Evolutionary conservation across 2,888 invertebrate species (phyloP).

Genomic region (Epiblema foenella): DNA sequence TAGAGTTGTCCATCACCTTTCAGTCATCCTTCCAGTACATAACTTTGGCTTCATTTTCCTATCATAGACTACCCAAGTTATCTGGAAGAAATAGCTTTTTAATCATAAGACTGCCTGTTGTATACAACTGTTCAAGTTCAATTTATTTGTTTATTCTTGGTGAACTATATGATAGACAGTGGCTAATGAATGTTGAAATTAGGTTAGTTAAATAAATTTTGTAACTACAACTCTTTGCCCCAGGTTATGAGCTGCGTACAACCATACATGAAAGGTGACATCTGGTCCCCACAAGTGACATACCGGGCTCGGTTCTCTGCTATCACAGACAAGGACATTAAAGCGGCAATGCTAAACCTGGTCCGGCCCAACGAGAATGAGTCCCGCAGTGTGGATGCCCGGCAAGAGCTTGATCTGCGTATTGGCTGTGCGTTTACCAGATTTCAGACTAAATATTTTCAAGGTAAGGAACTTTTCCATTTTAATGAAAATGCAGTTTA

Average conservation of each 20-base stretch:
- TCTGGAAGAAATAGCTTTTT: no score
- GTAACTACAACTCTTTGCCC: slow-evolving; percentile 26
- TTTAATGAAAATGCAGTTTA: not conserved
- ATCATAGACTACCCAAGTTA: no score
- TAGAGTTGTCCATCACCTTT: no score
- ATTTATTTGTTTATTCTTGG: no score
- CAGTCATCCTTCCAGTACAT: no score
- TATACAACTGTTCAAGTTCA: no score
- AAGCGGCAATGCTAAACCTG: slow-evolving; percentile 94
- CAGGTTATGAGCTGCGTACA: slow-evolving; percentile 90
- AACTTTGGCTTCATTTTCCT: no score
- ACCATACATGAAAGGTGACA: slow-evolving; percentile 88
- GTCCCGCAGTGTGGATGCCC: slow-evolving; percentile 96
- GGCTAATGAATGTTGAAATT: no score
- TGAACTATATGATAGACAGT: no score
- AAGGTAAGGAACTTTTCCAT: slow-evolving; percentile 79
- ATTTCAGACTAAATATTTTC: slow-evolving; percentile 99
- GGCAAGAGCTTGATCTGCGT: slow-evolving; percentile 98
- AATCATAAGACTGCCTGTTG: no score
- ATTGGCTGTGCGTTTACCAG: slow-evolving; percentile 99
- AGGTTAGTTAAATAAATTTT: not conserved
- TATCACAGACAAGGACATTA: slow-evolving; percentile 98
- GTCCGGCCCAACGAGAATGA: slow-evolving; percentile 97
- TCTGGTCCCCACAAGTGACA: slow-evolving; percentile 86
- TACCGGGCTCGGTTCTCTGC: slow-evolving; percentile 98